Evolutionary conservation across 1,140 invertebrate species (phyloP).

Genomic region (Mycetomoellerius zeteki): DNA sequence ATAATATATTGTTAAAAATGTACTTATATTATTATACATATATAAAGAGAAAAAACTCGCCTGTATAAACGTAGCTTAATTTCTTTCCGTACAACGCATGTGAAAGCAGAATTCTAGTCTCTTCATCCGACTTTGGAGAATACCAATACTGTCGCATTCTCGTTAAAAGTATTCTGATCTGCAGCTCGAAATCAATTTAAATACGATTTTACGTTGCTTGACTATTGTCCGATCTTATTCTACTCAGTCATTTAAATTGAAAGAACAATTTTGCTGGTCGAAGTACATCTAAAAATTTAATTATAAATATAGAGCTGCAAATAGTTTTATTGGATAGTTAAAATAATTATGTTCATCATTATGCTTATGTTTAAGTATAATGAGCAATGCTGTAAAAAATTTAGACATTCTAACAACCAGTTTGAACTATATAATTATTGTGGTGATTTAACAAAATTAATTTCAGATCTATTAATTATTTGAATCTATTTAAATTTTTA

Average conservation of each 20-base stretch:
- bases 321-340: too few species aligned
- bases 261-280: too few species aligned
- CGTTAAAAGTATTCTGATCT: neutral
- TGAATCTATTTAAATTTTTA: too few species aligned
- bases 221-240: neutral
- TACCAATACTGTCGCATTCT: neutral
- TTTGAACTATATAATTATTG: too few species aligned
- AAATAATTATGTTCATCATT: too few species aligned
- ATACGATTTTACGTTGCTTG: neutral
- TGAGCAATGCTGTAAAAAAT: too few species aligned
- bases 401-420: too few species aligned
- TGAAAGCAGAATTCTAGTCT: neutral
- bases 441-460: too few species aligned
- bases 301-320: too few species aligned
- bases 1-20: neutral
- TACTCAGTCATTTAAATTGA: neutral
- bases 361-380: too few species aligned
- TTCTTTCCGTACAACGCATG: neutral
- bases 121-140: slow-evolving; percentile 3
- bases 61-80: neutral
- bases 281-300: too few species aligned
- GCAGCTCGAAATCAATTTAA: slow-evolving; percentile 18
- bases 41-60: neutral
- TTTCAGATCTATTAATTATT: too few species aligned
- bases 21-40: neutral